Percentiles rank a stretch among this genome's conserved stretches.
Evolutionary conservation across 2,113 vertebrate genomes (phyloP).

Genomic region (Aspidoscelis tigris): DNA sequence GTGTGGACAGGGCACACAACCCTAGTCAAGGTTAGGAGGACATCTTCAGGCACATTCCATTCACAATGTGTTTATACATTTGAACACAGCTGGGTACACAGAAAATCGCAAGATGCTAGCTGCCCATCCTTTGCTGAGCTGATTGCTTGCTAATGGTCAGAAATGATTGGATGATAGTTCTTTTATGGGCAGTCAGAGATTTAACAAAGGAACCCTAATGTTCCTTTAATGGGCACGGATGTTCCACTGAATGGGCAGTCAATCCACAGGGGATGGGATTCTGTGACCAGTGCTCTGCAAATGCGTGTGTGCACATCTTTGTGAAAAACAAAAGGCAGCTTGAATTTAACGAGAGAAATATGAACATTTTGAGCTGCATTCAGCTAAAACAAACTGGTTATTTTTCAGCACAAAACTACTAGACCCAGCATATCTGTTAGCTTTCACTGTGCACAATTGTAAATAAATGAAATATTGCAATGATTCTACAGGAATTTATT

Average conservation of each 20-base stretch:
- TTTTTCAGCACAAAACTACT: not conserved
- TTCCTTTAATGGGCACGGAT: conserved; percentile 1
- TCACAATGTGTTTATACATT: not conserved
- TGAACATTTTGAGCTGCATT: not conserved
- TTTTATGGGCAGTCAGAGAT: conserved; percentile 4
- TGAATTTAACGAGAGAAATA: not conserved
- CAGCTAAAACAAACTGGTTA: not conserved
- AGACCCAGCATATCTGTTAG: not conserved
- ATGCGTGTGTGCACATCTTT: not conserved
- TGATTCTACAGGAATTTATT: not conserved
- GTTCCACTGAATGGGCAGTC: conserved; percentile 27
- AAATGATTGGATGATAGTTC: conserved; percentile 26
- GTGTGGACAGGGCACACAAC: not conserved
- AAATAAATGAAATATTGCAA: not conserved
- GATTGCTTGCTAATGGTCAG: conserved; percentile 35
- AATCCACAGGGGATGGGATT: conserved; percentile 1
- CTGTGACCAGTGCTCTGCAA: not conserved
- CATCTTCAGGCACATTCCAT: not conserved
- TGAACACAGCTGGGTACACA: not conserved
- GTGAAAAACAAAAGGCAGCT: not conserved
- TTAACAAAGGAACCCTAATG: conserved; percentile 22
- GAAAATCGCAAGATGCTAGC: not conserved
- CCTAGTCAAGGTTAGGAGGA: not conserved
- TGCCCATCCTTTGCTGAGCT: conserved; percentile 5
- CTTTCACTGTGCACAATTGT: not conserved